A percentile compares a stretch with the other conserved stretches of the same genome.
These are phyloP conservation scores for Tachina grossa DNA, from an alignment of 2,888 invertebrate genomes.

Conservation along the genomic window DNA sequence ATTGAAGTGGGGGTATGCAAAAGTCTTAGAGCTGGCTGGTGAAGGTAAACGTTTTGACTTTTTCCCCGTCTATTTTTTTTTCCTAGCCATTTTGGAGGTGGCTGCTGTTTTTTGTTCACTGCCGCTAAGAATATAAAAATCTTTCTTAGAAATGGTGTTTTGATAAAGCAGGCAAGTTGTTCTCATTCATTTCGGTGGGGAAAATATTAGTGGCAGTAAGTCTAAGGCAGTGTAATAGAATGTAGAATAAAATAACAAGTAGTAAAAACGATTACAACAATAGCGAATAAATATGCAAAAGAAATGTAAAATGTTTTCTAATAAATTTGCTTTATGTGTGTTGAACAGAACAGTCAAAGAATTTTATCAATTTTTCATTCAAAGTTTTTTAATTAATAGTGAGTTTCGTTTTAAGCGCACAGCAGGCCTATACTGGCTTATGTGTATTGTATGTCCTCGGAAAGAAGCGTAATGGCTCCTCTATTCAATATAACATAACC, in stretches of 20 bases:
- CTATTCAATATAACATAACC: too few relatives aligned
- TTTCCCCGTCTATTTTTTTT: constrained; percentile 60
- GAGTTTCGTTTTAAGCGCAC: too few relatives aligned
- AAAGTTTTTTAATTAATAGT: too few relatives aligned
- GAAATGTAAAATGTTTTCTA: constrained; percentile 81
- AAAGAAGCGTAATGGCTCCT: too few relatives aligned
- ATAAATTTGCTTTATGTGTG: constrained; percentile 82
- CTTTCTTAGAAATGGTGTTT: constrained; percentile 62
- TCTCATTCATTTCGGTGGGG: constrained; percentile 3
- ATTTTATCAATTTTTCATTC: background rate
- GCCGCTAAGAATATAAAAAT: constrained; percentile 44
- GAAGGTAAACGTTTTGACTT: constrained; percentile 74
- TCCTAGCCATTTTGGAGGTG: constrained; percentile 65
- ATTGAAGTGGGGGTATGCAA: background rate
- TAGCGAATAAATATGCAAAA: constrained; percentile 81
- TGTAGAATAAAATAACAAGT: constrained; percentile 72
- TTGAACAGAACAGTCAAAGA: constrained; percentile 20
- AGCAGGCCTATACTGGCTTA: too few relatives aligned
- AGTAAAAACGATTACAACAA: constrained; percentile 81
- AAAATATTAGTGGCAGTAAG: constrained; percentile 28
- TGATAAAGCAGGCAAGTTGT: constrained; percentile 55
- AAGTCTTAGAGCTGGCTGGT: background rate
- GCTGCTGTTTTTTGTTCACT: constrained; percentile 56
- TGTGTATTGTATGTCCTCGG: too few relatives aligned
- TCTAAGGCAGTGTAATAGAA: constrained; percentile 20